Conservation (phyloP, 2,797 vertebrate species). For the Takifugu rubripes region DNA sequence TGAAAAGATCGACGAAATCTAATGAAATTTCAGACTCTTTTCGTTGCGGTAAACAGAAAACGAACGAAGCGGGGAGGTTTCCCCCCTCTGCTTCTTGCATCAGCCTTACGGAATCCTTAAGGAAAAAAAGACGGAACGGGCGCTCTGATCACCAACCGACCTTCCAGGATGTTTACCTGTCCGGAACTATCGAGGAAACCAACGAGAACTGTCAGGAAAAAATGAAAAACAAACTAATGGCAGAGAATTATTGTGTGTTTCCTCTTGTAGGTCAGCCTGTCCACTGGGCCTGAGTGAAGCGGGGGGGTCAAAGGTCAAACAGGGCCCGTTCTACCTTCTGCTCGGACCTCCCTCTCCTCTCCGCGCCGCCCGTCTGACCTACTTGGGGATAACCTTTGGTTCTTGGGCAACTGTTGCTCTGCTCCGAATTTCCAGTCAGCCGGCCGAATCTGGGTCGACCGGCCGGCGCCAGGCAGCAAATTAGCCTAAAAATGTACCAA, state of each 20-base stretch:
- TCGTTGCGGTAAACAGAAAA: slow-evolving; percentile 1
- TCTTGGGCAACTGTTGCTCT: slow-evolving; percentile 34
- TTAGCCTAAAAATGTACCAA: slow-evolving; percentile 25
- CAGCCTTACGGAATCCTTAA: neutral
- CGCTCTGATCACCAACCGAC: neutral
- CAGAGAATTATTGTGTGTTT: neutral
- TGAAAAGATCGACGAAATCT: slow-evolving; percentile 11
- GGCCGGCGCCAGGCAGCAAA: slow-evolving; percentile 46
- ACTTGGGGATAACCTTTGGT: slow-evolving; percentile 57
- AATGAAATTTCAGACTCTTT: slow-evolving; percentile 11
- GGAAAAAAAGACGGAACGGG: neutral
- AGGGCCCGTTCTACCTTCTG: slow-evolving; percentile 35
- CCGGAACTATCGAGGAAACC: no score
- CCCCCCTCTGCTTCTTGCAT: neutral
- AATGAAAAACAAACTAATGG: no score
- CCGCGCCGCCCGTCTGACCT: slow-evolving; percentile 36
- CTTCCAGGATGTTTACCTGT: no score
- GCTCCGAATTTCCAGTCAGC: slow-evolving; percentile 34
- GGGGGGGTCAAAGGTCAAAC: slow-evolving; percentile 27
- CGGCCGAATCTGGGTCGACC: slow-evolving; percentile 52
- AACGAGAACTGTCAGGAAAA: no score
- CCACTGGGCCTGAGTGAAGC: slow-evolving; percentile 43
- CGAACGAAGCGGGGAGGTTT: neutral
- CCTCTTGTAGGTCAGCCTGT: slow-evolving; percentile 47
- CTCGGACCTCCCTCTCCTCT: slow-evolving; percentile 25